phyloP scores from a whole-genome alignment of 2,888 invertebrate genomes.

The Eristalis tenax region DNA sequence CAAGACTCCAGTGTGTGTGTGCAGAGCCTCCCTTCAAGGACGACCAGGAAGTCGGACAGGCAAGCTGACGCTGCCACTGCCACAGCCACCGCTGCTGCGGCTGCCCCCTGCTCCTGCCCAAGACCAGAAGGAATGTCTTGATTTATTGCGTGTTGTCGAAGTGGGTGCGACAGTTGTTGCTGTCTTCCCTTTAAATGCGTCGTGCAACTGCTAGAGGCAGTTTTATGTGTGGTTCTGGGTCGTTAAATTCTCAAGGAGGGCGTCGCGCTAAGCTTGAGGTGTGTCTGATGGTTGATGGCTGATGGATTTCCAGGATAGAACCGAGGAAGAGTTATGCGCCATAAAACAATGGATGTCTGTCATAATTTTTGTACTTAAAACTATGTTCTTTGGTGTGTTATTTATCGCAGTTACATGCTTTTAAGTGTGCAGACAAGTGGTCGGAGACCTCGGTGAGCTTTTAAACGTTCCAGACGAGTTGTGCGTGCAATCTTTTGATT shows the following conservation, averaged over 20 bases:
- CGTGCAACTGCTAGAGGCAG: conserved; percentile 32
- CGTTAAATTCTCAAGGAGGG: conserved; percentile 30
- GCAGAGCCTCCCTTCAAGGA: background rate
- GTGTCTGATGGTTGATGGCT: conserved; percentile 21
- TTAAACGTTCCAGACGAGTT: background rate
- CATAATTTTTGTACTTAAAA: conserved; percentile 19
- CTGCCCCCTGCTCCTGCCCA: background rate
- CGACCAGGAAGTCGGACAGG: background rate
- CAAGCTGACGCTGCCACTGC: no score
- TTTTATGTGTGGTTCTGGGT: conserved; percentile 33
- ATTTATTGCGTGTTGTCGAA: conserved; percentile 59
- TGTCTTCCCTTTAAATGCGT: conserved; percentile 16
- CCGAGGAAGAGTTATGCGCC: background rate
- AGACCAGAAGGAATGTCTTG: conserved; percentile 35
- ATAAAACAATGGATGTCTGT: background rate
- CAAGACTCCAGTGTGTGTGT: conserved; percentile 8
- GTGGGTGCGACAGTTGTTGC: conserved; percentile 47
- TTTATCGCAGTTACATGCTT: conserved; percentile 1
- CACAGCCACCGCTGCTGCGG: no score
- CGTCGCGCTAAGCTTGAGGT: conserved; percentile 6
- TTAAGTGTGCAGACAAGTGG: conserved; percentile 13
- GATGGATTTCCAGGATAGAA: background rate
- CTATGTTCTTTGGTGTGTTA: background rate
- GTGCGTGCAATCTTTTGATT: background rate
- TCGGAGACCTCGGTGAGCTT: background rate